phyloP scores from a whole-genome alignment of 1,140 invertebrate species.

The Babylonia areolata region DNA sequence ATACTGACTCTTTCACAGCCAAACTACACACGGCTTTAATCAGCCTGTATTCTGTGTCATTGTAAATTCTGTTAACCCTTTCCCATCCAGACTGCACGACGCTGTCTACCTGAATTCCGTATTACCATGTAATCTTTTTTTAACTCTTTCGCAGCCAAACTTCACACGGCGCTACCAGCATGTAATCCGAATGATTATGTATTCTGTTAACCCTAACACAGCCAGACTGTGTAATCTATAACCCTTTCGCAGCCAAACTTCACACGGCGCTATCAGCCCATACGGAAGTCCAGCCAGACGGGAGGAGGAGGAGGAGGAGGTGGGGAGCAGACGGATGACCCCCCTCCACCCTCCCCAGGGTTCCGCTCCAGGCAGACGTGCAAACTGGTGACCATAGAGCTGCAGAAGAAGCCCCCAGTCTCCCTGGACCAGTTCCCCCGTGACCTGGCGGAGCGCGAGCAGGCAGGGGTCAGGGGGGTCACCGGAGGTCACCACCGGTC shows the following conservation, averaged over 20 bases:
- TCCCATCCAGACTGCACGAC: too few species aligned
- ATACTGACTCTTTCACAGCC: too few species aligned
- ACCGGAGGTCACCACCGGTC: neutral
- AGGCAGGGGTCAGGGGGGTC: neutral
- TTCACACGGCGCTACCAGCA: too few species aligned
- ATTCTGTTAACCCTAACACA: too few species aligned
- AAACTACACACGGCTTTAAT: too few species aligned
- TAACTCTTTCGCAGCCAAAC: neutral
- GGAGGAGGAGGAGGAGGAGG: neutral
- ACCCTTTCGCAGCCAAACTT: neutral
- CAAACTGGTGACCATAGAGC: neutral
- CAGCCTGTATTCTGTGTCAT: too few species aligned
- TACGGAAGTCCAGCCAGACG: neutral
- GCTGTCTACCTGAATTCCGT: too few species aligned
- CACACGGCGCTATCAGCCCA: neutral
- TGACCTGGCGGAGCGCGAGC: neutral
- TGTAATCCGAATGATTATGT: too few species aligned
- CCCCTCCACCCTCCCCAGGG: neutral
- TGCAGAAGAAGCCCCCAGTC: conserved; percentile 9
- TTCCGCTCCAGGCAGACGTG: neutral
- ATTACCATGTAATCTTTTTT: too few species aligned
- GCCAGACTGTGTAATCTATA: too few species aligned
- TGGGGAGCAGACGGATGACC: neutral
- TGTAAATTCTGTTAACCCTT: too few species aligned
- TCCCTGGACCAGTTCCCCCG: neutral